Percentiles rank a stretch among this genome's conserved stretches.
Evolutionary conservation across 2,888 invertebrate species (phyloP).

Genomic region (Ormyrus thymus): DNA sequence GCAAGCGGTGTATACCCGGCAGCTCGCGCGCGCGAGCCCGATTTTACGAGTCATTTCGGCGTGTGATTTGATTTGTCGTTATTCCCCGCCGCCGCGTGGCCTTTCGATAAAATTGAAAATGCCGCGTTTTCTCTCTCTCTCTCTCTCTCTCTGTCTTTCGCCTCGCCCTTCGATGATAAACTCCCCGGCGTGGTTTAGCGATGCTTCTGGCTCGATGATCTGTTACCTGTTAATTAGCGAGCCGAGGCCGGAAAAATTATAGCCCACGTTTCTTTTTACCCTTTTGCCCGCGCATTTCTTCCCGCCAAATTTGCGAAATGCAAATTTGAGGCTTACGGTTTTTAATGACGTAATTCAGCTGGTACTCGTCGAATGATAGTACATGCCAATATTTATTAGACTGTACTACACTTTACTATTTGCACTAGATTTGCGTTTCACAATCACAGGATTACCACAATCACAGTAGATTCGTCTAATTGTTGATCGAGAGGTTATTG

Average conservation of each 20-base stretch:
- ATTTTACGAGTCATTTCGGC: constrained; percentile 65
- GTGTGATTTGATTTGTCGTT: constrained; percentile 64
- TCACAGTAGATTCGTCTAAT: too few relatives aligned
- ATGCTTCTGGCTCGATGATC: neutral
- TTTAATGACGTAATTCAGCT: too few relatives aligned
- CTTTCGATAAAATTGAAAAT: constrained; percentile 29
- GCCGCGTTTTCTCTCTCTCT: constrained; percentile 5
- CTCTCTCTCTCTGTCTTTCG: neutral
- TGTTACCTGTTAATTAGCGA: neutral
- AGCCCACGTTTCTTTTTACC: too few relatives aligned
- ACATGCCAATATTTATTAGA: too few relatives aligned
- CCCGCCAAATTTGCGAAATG: too few relatives aligned
- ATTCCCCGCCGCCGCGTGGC: constrained; percentile 3
- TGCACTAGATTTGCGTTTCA: too few relatives aligned
- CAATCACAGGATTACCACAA: too few relatives aligned
- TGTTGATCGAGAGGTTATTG: too few relatives aligned
- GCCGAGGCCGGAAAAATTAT: neutral
- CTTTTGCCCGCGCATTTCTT: too few relatives aligned
- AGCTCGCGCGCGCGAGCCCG: constrained; percentile 50
- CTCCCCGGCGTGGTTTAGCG: neutral
- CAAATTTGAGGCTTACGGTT: too few relatives aligned
- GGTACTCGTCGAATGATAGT: too few relatives aligned
- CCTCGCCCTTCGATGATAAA: constrained; percentile 8
- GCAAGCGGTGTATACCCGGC: constrained; percentile 8
- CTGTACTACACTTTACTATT: too few relatives aligned